Evolutionary conservation across 2,797 vertebrate species (phyloP).

Genomic region (Myotis vivesi): DNA sequence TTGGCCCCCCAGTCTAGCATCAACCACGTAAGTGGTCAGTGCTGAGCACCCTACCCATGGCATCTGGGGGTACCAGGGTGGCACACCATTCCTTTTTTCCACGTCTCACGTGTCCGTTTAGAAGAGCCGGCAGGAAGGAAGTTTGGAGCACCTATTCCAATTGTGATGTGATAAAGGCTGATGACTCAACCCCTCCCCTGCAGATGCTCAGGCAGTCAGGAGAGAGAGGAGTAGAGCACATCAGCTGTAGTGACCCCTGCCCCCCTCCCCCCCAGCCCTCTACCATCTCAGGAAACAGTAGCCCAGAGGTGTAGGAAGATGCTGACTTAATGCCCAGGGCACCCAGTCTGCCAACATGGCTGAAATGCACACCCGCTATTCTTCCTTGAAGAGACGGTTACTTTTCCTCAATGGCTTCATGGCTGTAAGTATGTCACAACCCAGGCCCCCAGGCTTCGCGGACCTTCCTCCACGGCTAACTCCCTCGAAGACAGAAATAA

Average conservation of each 20-base stretch:
- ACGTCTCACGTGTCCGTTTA: background rate
- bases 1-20: background rate
- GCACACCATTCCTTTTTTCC: background rate
- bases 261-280: background rate
- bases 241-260: background rate
- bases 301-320: background rate
- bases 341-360: background rate
- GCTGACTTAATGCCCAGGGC: background rate
- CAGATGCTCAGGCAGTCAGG: background rate
- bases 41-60: background rate
- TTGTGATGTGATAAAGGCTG: constrained; percentile 33
- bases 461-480: background rate
- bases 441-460: background rate
- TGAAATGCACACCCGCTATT: background rate
- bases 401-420: background rate
- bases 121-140: background rate
- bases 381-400: constrained; percentile 22
- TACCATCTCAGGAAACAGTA: background rate
- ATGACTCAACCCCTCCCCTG: background rate
- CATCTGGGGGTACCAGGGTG: background rate
- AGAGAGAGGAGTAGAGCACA: background rate
- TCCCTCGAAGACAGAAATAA: constrained; percentile 68
- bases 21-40: too few relatives aligned
- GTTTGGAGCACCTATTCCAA: background rate
- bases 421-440: constrained; percentile 62